Base-by-base conservation (phyloP, 2,888 invertebrate genomes). In the Eledona agricola region DNA sequence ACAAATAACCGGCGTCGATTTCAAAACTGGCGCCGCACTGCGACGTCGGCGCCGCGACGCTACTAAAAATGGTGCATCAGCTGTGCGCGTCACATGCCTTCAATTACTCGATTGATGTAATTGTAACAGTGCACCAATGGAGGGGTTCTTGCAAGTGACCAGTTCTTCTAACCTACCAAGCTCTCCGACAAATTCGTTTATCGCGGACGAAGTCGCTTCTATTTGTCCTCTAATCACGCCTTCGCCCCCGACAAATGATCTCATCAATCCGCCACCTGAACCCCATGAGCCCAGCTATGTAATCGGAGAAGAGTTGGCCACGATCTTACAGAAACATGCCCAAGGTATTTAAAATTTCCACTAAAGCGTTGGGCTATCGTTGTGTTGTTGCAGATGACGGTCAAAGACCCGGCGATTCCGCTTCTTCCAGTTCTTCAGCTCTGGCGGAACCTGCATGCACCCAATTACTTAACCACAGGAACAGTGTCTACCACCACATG, bases 401-500 rank as follows among this genome's bases (percentile, higher is more conserved):
- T 19, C 71, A 72, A 50, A 62, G 65, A 23, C 72, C 69, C 16
- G 69, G 57, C 4, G 73, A 74, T 53, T 87, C 88, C 55, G 86
- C 82, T 50, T 83, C 87, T 51, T 87, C 87, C 0, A 84, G 83
- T 63, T 87, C 87, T 19, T 86, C 87, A 26, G 83, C 83, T 70
- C 80, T 71, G 26, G 76, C 76, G 1, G 76, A 77, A 60, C 74
- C 75, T 6, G 73, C 72, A 2, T 73, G 75, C 32, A 63, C 72
- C 1, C 74, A 76, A 51, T 54, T 77, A 29, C 58, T 77, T 12
- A 70, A 71, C 38, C 74, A 75, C 38, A 63, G 73, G 28, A 74
- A 72, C 55, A 42, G 13, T 22, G 28, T 57, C 12, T 67, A 66
- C 40, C 69, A 72, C 31, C 73, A 73, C 52, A 73, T 73, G 4